These are phyloP conservation scores for Burhinus bistriatus DNA, from an alignment of 2,113 vertebrate genomes.

Conservation along the genomic window DNA sequence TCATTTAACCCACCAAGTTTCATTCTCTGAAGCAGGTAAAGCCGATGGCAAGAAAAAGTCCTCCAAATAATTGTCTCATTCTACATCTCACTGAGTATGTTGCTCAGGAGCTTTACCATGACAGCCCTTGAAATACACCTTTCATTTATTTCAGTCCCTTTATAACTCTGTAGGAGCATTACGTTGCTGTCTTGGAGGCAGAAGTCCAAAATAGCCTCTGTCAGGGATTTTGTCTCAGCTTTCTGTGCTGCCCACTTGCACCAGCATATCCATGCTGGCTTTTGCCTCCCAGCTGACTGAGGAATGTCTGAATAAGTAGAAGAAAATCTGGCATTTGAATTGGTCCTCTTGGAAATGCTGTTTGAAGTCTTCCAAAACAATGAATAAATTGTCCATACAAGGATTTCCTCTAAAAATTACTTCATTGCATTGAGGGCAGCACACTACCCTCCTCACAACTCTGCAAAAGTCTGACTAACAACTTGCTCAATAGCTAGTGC, in stretches of 20 bases:
- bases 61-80: neutral
- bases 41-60: neutral
- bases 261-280: neutral
- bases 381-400: neutral
- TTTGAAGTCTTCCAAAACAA: neutral
- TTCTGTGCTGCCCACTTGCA: neutral
- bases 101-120: neutral
- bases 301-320: neutral
- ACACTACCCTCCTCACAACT: neutral
- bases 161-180: neutral
- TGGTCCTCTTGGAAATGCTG: neutral
- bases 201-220: neutral
- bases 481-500: neutral
- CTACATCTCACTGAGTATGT: neutral
- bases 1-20: neutral
- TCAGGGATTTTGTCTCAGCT: neutral
- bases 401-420: conserved; percentile 20
- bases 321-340: neutral
- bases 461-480: neutral
- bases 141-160: neutral
- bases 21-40: neutral
- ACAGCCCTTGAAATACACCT: neutral
- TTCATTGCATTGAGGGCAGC: neutral
- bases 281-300: neutral
- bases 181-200: neutral